These are phyloP conservation scores for Phrixothrix hirtus DNA, from an alignment of 2,888 invertebrate species.

Conservation along the genomic window DNA sequence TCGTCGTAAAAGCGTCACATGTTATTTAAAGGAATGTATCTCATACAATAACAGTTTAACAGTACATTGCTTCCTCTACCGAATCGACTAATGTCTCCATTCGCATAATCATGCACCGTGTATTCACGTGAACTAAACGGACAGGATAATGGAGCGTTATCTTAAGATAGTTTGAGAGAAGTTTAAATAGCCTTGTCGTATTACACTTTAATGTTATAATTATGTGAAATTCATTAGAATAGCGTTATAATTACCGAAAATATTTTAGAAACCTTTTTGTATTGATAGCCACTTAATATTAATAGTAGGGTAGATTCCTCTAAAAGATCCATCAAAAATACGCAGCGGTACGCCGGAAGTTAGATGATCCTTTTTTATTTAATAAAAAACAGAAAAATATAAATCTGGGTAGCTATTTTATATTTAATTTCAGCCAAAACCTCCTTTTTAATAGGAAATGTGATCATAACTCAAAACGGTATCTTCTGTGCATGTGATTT, in stretches of 20 bases:
- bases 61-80: conserved; percentile 38
- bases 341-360: too few species aligned
- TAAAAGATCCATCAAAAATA: too few species aligned
- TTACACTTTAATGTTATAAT: not conserved
- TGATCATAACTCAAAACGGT: too few species aligned
- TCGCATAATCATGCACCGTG: conserved; percentile 33
- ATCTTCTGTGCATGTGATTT: too few species aligned
- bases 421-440: too few species aligned
- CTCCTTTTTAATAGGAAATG: too few species aligned
- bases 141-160: conserved; percentile 19
- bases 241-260: not conserved
- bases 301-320: too few species aligned
- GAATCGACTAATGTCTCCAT: conserved; percentile 32
- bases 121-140: conserved; percentile 23
- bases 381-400: too few species aligned
- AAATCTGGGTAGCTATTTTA: too few species aligned
- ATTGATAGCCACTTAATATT: too few species aligned
- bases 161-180: conserved; percentile 9
- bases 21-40: conserved; percentile 33
- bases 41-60: conserved; percentile 40
- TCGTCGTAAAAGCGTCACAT: conserved; percentile 14
- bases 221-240: not conserved
- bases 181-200: conserved; percentile 2
- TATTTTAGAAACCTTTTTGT: not conserved
- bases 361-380: too few species aligned